These are phyloP conservation scores for Anisognathus igniventris DNA, from an alignment of 2,797 vertebrate species.

Conservation along the genomic window DNA sequence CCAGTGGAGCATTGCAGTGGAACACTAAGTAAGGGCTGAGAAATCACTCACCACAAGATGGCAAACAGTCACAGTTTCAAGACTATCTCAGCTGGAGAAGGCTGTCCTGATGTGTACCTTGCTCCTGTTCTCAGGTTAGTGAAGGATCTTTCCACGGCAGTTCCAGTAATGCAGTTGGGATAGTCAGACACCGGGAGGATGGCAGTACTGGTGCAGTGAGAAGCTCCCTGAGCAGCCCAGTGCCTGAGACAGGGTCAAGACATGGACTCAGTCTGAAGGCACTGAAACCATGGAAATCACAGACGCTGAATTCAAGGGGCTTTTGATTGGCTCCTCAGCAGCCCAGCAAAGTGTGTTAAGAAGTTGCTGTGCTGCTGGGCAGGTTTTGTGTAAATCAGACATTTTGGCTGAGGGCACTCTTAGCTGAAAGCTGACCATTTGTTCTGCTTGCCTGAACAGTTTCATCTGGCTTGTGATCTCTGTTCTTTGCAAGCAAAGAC, in stretches of 20 bases:
- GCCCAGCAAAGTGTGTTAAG: fast-evolving
- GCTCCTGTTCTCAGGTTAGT: neutral
- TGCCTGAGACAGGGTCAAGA: neutral
- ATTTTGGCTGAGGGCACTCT: neutral
- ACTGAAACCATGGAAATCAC: neutral
- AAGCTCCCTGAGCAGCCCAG: neutral
- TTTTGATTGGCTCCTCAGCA: fast-evolving
- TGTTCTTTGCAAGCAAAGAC: neutral
- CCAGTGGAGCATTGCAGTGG: neutral
- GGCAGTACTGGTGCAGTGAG: neutral
- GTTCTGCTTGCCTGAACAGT: neutral
- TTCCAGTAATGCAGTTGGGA: neutral
- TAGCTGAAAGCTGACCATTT: neutral
- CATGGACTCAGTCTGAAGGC: neutral
- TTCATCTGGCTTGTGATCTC: neutral
- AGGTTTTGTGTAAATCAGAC: neutral
- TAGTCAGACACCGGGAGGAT: too few relatives aligned
- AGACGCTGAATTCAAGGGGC: neutral
- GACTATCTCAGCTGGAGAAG: neutral
- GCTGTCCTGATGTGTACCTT: neutral
- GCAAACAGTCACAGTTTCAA: slow-evolving; percentile 21
- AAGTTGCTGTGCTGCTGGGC: neutral
- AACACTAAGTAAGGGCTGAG: neutral
- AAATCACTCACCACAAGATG: slow-evolving; percentile 32
- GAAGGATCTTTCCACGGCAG: neutral